A percentile compares a stretch with the other conserved stretches of the same genome.
Conservation (phyloP, 2,113 vertebrate species). For the Amblyornis subalaris region DNA sequence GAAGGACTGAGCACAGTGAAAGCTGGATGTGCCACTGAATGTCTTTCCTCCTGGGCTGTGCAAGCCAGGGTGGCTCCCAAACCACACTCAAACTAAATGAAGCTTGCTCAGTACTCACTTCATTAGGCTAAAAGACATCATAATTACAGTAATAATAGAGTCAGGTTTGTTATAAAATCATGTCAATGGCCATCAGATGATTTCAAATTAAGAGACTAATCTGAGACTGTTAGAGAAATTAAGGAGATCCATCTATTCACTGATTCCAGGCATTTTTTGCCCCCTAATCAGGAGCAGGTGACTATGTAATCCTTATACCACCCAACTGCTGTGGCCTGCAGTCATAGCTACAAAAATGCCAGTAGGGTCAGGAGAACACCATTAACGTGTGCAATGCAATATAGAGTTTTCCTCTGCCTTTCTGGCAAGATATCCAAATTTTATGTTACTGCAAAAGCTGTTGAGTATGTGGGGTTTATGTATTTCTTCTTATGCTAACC, state of each 20-base stretch:
- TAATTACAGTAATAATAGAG: not conserved
- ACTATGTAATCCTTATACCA: not conserved
- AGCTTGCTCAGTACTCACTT: not conserved
- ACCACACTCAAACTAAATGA: not conserved
- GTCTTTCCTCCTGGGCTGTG: accelerated
- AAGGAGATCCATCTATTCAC: not conserved
- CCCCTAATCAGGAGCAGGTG: not conserved
- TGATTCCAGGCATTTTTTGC: not conserved
- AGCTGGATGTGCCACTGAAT: not conserved
- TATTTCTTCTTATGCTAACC: not conserved
- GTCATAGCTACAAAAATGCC: not conserved
- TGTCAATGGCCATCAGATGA: not conserved
- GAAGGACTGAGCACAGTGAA: not conserved
- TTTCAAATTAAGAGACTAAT: not conserved
- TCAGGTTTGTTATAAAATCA: not conserved
- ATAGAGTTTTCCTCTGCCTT: not conserved
- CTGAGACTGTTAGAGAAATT: not conserved
- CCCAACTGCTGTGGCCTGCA: not conserved
- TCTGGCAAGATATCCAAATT: not conserved
- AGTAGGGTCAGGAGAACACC: not conserved
- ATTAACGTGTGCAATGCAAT: not conserved
- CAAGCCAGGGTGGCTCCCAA: not conserved
- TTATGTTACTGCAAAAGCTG: not conserved
- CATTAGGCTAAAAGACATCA: not conserved
- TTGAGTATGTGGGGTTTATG: not conserved